Evolutionary conservation across 2,888 invertebrate species (phyloP), one percentile per base, ranked within the genome.

Genomic region (Melipona bicolor): DNA sequence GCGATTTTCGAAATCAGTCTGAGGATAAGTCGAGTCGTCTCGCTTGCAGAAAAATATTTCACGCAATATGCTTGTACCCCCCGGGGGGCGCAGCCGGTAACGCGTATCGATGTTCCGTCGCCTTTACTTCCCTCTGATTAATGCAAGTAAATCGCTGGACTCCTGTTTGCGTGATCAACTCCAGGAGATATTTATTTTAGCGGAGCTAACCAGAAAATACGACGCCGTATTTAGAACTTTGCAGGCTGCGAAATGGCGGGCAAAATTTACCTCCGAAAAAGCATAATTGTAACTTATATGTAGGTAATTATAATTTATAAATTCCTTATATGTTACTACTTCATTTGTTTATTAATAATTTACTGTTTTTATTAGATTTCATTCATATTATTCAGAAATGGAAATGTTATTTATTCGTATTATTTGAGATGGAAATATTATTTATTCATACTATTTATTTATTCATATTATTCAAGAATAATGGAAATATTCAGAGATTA

Each of bases 1-100:
- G n/a, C 32, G 70, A 56, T 73, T 73, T 52, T 13, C n/a, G 24
- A 65, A 73, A 76, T 76, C 72, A 54, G 54, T 24, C 67, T 0
- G 21, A 61, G 61, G 73, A 76, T 73, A 65, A 79, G 79, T 5
- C 56, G n/a, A 5, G n/a, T 27, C 6, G 54, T 27, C n/a, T 11
- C 43, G 3, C 64, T 70, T 27, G 9, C 27, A 59, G 69, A 84
- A 54, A 84, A 49, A 79, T 76, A 79, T 83, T 70, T 73, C 73
- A 73, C 70, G 50, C 1, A 27, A 27, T 27, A 27, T 27, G 27
- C 52, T 70, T 70, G 36, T 36, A 9, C 9, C 61, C 36, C 65
- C 21, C 36, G 9, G 1, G 27, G 69, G 52, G 24, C n/a, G 59
- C 27, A 49, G 49, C n/a, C 24, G 43, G 65, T 70, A 71, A 62